Evolutionary conservation across 2,113 vertebrate species (phyloP).

Genomic region (Scomber scombrus): DNA sequence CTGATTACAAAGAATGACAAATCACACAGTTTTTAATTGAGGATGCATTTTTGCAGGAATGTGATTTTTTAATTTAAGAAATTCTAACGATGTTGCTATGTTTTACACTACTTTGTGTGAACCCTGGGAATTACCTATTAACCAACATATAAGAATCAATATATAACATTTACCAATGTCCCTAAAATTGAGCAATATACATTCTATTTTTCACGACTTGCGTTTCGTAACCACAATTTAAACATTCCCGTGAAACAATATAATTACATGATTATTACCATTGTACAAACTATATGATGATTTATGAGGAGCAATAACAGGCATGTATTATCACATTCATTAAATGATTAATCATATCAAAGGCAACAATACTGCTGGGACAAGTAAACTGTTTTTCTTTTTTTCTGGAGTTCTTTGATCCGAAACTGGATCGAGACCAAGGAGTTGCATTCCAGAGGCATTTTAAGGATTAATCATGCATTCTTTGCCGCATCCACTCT

Average conservation of each 20-base stretch:
- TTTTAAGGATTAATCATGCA: conserved; percentile 72
- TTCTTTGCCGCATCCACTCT: conserved; percentile 58
- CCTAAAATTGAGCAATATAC: neutral
- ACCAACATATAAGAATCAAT: neutral
- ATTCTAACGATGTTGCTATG: neutral
- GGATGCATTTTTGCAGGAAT: conserved; percentile 10
- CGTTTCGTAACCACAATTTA: neutral
- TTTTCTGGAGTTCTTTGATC: conserved; percentile 64
- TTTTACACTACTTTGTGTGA: neutral
- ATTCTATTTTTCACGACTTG: neutral
- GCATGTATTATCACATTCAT: conserved; percentile 41
- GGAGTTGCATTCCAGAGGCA: conserved; percentile 66
- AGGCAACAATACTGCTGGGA: conserved; percentile 53
- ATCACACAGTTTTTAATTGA: conserved; percentile 10
- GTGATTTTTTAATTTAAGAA: neutral
- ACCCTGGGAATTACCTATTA: neutral
- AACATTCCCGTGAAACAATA: conserved; percentile 23
- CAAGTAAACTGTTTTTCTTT: conserved; percentile 28
- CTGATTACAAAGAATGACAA: conserved; percentile 60
- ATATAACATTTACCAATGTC: neutral
- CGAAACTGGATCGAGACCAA: conserved; percentile 64
- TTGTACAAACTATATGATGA: conserved; percentile 4
- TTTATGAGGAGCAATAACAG: conserved; percentile 41
- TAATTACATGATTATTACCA: conserved; percentile 29
- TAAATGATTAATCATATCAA: conserved; percentile 66